Percentiles rank a stretch among this genome's conserved stretches.
phyloP scores from a whole-genome alignment of 1,140 invertebrate genomes.

The Scaptomyza montana region DNA sequence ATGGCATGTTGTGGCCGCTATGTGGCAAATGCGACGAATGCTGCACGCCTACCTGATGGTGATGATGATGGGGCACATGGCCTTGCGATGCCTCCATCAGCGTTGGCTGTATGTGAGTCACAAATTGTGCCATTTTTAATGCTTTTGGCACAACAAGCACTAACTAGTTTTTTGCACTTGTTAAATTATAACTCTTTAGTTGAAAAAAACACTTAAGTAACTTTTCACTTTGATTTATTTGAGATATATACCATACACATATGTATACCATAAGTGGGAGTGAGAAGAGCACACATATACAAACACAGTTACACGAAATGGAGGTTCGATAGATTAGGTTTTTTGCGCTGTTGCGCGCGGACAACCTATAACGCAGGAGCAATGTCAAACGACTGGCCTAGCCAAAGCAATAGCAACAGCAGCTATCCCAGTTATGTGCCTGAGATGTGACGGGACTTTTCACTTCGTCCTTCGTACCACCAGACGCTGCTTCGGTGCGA shows the following conservation, averaged over 20 bases:
- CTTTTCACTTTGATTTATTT: constrained; percentile 37
- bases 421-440: constrained; percentile 77
- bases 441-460: constrained; percentile 73
- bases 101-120: constrained; percentile 86
- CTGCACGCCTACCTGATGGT: constrained; percentile 81
- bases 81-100: constrained; percentile 85
- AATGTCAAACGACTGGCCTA: constrained; percentile 82
- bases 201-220: constrained; percentile 30
- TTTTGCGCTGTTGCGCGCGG: constrained; percentile 52
- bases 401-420: constrained; percentile 57
- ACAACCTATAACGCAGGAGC: constrained; percentile 83
- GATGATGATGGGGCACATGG: constrained; percentile 84
- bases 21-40: constrained; percentile 81
- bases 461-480: constrained; percentile 41
- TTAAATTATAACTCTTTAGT: constrained; percentile 44
- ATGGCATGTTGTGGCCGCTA: constrained; percentile 83
- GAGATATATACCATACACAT: constrained; percentile 11
- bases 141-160: constrained; percentile 25
- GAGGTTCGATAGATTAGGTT: constrained; percentile 40
- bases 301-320: constrained; percentile 48
- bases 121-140: constrained; percentile 85
- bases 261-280: constrained; percentile 54
- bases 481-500: constrained; percentile 28
- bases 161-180: constrained; percentile 56
- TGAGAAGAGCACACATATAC: constrained; percentile 42